Evolutionary conservation across 2,888 invertebrate species (phyloP).

Genomic region (Cinara cedri): DNA sequence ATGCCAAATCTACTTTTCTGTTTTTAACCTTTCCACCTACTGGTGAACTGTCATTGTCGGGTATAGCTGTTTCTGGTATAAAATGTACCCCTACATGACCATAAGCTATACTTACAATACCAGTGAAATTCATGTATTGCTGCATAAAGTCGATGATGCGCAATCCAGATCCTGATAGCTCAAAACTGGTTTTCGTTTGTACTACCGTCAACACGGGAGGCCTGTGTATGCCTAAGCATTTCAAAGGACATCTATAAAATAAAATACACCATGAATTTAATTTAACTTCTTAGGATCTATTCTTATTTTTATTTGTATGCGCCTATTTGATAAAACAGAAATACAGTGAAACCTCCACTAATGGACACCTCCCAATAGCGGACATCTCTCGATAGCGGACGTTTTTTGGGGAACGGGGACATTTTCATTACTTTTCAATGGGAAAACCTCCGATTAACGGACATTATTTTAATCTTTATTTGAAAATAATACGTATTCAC

Average conservation of each 20-base stretch:
- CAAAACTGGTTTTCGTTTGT: constrained; percentile 47
- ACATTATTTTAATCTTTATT: too few species aligned
- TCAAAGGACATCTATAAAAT: constrained; percentile 55
- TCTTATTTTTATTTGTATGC: neutral
- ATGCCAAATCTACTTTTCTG: constrained; percentile 59
- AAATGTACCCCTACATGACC: neutral
- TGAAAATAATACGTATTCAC: too few species aligned
- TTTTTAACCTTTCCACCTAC: constrained; percentile 24
- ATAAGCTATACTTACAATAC: constrained; percentile 29
- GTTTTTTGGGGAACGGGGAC: too few species aligned
- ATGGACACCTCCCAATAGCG: too few species aligned
- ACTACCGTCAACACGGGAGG: constrained; percentile 58
- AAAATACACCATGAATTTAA: too few species aligned
- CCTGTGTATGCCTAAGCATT: constrained; percentile 58
- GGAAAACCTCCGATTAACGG: too few species aligned
- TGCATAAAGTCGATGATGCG: constrained; percentile 57
- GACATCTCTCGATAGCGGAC: too few species aligned
- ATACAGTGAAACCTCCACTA: too few species aligned
- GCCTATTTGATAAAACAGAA: too few species aligned
- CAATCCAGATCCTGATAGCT: constrained; percentile 57
- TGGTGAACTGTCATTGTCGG: neutral
- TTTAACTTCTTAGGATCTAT: neutral
- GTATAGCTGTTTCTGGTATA: neutral
- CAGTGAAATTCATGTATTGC: constrained; percentile 58
- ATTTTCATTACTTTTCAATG: too few species aligned